A percentile compares a stretch with the other conserved stretches of the same genome.
Conservation (phyloP, 2,888 invertebrate species). For the Volucella inanis region DNA sequence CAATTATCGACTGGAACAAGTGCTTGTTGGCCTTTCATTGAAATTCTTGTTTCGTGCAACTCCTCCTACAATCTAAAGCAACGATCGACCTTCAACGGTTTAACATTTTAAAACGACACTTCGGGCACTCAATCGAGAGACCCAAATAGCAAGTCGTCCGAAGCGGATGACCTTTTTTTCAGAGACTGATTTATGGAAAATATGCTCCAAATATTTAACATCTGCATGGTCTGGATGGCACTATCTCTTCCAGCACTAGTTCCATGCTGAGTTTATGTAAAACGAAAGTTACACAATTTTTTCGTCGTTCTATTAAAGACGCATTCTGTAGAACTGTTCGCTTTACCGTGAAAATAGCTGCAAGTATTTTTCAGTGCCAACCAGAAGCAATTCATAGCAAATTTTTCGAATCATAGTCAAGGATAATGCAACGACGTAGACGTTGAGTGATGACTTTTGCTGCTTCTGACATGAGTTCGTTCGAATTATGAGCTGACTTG, state of each 20-base stretch:
- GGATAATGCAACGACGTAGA: neutral
- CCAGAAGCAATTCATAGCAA: neutral
- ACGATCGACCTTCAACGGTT: constrained; percentile 49
- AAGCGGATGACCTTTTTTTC: constrained; percentile 24
- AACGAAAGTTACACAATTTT: constrained; percentile 27
- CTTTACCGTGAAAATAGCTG: neutral
- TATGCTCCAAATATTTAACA: constrained; percentile 12
- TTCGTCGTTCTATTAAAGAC: neutral
- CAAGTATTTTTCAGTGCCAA: neutral
- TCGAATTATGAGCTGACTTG: constrained; percentile 17
- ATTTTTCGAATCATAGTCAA: constrained; percentile 16
- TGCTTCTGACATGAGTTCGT: neutral
- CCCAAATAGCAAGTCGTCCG: constrained; percentile 40
- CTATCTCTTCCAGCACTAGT: neutral
- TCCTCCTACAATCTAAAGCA: constrained; percentile 46
- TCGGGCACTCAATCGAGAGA: neutral
- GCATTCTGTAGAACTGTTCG: constrained; percentile 21
- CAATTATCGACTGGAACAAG: constrained; percentile 14
- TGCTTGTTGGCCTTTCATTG: constrained; percentile 52
- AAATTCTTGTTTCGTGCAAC: constrained; percentile 39
- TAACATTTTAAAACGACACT: constrained; percentile 28
- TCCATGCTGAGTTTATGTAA: constrained; percentile 12
- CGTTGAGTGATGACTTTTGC: constrained; percentile 28
- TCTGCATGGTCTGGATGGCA: constrained; percentile 32
- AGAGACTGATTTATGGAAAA: constrained; percentile 8